Evolutionary conservation across 2,113 vertebrate species (phyloP), one percentile per base, ranked within the genome.

Genomic region (Tetraodon nigroviridis): DNA sequence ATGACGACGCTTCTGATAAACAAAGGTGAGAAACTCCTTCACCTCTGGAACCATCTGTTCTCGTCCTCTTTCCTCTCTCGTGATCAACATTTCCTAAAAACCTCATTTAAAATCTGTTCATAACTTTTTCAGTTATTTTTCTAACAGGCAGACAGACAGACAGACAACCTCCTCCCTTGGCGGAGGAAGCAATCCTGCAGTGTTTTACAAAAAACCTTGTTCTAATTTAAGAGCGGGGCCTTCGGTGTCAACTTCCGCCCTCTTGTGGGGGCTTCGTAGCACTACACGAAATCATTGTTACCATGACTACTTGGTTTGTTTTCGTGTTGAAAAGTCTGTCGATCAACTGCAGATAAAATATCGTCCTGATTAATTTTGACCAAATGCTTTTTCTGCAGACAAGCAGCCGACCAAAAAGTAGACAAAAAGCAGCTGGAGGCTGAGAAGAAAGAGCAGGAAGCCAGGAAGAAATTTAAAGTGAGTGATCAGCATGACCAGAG

Each of bases 401-500:
- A 81, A 4, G 57, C 48, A 2, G 53, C 21, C 0, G 89, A 89
- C 20, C 90, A 87, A 84, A 86, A 86, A 54, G 85, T 88, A 72
- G 94, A 90, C 77, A 97, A 93, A 64, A 93, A 93, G 64, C 93
- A 95, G 70, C 97, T 89, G 69, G 93, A 95, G 50, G 92, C 92
- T 55, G 94, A 98, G 70, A 97, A 93, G 81, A 97, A 94, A 83
- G 95, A 99, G 42, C 90, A 92, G 42, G 95, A 97, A 16, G 80
- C 92, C 54, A 92, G 80, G 58, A 98, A 96, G 76, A 94, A 90
- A 78, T 98, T 97, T 85, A 98, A 95, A 90, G 96, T 98, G 89
- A 89, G 90, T 50, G 12, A 70, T 57, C 0, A 12, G 32, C 32
- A 3, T 8, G 7, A 37, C 32, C 32, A 37, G 15, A 2, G 13